Base-by-base conservation (phyloP, 2,797 vertebrate genomes). In the Cirrhinus molitorella region DNA sequence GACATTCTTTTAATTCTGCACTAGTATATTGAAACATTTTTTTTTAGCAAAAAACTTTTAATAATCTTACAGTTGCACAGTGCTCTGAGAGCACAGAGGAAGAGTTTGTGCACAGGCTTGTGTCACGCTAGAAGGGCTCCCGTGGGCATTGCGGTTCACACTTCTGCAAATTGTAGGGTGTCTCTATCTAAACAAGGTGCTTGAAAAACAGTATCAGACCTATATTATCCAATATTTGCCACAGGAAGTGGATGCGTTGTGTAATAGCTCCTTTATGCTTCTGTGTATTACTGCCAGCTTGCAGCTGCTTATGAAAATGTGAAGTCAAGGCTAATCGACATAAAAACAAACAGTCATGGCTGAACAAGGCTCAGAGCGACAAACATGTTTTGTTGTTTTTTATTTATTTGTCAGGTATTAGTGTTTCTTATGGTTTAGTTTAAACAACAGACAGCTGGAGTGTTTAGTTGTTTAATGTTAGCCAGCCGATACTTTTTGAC, bases 1-100 rank as follows among this genome's bases (percentile, higher is more conserved):
- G 94, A 94, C 92, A 86, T 85, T 90, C 53, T 81, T 84, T 92
- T 89, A 91, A 91, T 93, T 94, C 90, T 94, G 85, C 83, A 73
- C 88, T 89, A 88, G 94, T 96, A 95, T 93, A 93, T 95, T 93
- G 91, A 95, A 94, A 93, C 92, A 92, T 93, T 92, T 94, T 92
- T 84, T 21, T 40, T 49, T 16, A 5, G 3, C 13, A 12, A 31
- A n/a, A 31, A 43, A 55, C 55, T 23, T 34, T 73, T 13, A 34
- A 19, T 83, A 84, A 89, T 88, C 90, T 92, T 93, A 87, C 76
- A 88, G 88, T 23, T 61, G 45, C 94, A 77, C 31, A 7, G 73
- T 51, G 74, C 66, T 92, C 92, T 84, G 93, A 93, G 93, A 89
- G 92, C 88, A 94, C 65, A 53, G 31, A 94, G 94, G 94, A 96